These are phyloP conservation scores for Leptodactylus fuscus DNA, from an alignment of 2,113 vertebrate species.

Conservation along the genomic window DNA sequence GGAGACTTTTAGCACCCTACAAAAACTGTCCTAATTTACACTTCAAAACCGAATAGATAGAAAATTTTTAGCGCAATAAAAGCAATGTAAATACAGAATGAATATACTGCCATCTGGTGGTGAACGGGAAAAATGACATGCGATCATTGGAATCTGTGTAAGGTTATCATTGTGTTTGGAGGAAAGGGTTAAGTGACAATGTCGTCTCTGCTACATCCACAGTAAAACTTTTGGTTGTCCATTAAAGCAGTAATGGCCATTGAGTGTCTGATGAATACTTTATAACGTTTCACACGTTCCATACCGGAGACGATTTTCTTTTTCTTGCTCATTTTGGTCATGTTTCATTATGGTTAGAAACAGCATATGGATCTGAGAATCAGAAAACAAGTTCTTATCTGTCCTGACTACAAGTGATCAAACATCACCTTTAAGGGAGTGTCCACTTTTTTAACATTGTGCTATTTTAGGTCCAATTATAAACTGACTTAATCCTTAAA, in stretches of 20 bases:
- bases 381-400: too few relatives aligned
- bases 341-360: too few relatives aligned
- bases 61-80: background rate
- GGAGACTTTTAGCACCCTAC: slow-evolving; percentile 19
- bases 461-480: too few relatives aligned
- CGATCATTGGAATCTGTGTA: background rate
- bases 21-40: slow-evolving; percentile 10
- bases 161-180: background rate
- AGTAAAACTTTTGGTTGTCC: background rate
- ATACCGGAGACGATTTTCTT: too few relatives aligned
- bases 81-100: background rate
- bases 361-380: too few relatives aligned
- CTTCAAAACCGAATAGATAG: background rate
- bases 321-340: too few relatives aligned
- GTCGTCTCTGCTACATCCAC: background rate
- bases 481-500: too few relatives aligned
- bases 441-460: too few relatives aligned
- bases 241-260: background rate
- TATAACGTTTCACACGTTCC: background rate
- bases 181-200: background rate
- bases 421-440: too few relatives aligned
- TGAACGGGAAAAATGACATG: background rate
- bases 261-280: background rate
- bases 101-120: slow-evolving; percentile 48
- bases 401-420: too few relatives aligned